These are phyloP conservation scores for Thereuonema tuberculata DNA, from an alignment of 1,140 invertebrate genomes.

Conservation along the genomic window DNA sequence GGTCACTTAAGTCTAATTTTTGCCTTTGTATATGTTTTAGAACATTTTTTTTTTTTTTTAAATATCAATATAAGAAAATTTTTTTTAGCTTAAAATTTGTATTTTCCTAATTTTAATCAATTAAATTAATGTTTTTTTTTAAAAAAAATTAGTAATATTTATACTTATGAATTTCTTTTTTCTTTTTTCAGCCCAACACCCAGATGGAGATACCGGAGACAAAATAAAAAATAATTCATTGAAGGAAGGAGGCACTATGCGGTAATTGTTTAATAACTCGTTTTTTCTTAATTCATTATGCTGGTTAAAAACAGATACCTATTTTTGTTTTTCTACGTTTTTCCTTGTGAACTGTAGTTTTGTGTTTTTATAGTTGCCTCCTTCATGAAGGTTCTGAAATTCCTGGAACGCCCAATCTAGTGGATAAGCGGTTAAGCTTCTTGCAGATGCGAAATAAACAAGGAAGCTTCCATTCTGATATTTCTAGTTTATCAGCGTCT, in stretches of 20 bases:
- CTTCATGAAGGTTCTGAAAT: background rate
- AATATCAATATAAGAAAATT: too few species aligned
- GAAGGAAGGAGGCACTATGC: background rate
- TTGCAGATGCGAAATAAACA: background rate
- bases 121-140: too few species aligned
- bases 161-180: background rate
- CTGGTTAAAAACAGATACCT: background rate
- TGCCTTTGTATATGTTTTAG: too few species aligned
- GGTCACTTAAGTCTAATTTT: too few species aligned
- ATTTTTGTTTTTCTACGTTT: background rate
- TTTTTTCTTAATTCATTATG: background rate
- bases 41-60: too few species aligned
- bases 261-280: background rate
- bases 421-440: background rate
- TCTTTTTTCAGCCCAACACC: background rate
- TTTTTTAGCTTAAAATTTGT: too few species aligned
- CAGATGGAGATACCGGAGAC: background rate
- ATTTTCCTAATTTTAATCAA: too few species aligned
- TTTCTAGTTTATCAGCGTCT: background rate
- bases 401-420: too few species aligned
- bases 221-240: background rate
- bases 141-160: too few species aligned
- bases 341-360: background rate
- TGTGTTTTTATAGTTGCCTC: background rate
- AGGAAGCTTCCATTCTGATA: background rate